phyloP scores from a whole-genome alignment of 2,797 vertebrate genomes.

The Lithobates pipiens region DNA sequence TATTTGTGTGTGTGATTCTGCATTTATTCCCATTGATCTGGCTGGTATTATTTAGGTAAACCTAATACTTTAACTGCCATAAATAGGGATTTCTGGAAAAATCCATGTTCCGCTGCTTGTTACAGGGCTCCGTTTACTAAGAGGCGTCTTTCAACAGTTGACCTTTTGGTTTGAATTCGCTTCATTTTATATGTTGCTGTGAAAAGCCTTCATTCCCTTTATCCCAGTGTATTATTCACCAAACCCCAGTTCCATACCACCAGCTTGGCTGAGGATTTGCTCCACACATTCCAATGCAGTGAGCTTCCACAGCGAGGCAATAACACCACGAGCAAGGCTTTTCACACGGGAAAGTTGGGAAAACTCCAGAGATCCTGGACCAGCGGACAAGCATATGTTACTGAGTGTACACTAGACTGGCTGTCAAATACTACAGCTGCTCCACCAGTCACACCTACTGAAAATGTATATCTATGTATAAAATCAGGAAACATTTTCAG shows the following conservation, averaged over 20 bases:
- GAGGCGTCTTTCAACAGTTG: conserved; percentile 52
- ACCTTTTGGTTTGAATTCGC: conserved; percentile 49
- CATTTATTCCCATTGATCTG: neutral
- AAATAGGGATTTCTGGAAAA: conserved; percentile 40
- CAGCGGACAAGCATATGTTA: conserved; percentile 48
- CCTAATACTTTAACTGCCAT: conserved; percentile 22
- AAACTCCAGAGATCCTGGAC: conserved; percentile 34
- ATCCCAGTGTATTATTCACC: conserved; percentile 57
- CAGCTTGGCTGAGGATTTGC: conserved; percentile 60
- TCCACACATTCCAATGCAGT: conserved; percentile 56
- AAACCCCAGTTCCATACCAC: conserved; percentile 56
- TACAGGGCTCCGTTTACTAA: conserved; percentile 35
- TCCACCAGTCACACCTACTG: conserved; percentile 27
- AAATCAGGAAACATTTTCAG: neutral
- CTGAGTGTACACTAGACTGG: conserved; percentile 22
- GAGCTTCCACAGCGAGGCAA: conserved; percentile 50
- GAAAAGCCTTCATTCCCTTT: conserved; percentile 44
- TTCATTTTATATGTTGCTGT: conserved; percentile 49
- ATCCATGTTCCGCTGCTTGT: conserved; percentile 18
- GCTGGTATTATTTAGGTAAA: conserved; percentile 15
- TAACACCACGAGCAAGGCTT: conserved; percentile 40
- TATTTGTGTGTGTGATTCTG: neutral
- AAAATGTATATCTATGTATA: conserved; percentile 23
- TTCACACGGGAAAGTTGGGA: conserved; percentile 58
- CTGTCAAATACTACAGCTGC: conserved; percentile 51